Conservation (phyloP, 2,888 invertebrate species). For the Drosophila leonis region DNA sequence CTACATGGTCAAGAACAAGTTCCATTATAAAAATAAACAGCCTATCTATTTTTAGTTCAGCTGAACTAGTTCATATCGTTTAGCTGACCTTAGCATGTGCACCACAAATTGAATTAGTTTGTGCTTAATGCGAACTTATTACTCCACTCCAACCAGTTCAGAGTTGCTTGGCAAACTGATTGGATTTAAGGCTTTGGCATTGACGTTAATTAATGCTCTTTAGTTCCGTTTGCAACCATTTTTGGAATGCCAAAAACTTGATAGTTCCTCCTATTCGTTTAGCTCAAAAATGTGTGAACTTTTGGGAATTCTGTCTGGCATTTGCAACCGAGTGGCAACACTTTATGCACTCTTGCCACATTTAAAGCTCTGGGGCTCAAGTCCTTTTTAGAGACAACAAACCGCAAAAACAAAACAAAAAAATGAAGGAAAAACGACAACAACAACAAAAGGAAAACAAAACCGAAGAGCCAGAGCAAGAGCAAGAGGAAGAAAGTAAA, state of each 20-base stretch:
- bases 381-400: constrained; percentile 5
- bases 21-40: too few relatives aligned
- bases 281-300: constrained; percentile 24
- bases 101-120: neutral
- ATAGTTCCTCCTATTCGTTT: constrained; percentile 8
- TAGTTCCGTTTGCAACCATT: constrained; percentile 6
- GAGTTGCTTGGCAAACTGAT: constrained; percentile 24
- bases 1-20: neutral
- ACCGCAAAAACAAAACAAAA: neutral
- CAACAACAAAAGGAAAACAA: neutral
- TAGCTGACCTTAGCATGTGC: too few relatives aligned
- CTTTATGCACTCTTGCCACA: constrained; percentile 9
- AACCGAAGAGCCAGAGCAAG: neutral
- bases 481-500: neutral
- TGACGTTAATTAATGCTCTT: constrained; percentile 16
- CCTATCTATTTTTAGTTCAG: too few relatives aligned
- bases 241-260: constrained; percentile 9
- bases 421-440: neutral
- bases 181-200: constrained; percentile 25
- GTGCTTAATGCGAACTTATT: neutral
- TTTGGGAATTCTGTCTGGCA: constrained; percentile 27
- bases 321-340: constrained; percentile 9
- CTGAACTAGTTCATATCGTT: neutral
- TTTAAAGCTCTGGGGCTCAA: constrained; percentile 10
- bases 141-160: neutral